These are phyloP conservation scores for Stomatorhinus walkeri DNA, from an alignment of 2,797 vertebrate genomes.

Conservation along the genomic window DNA sequence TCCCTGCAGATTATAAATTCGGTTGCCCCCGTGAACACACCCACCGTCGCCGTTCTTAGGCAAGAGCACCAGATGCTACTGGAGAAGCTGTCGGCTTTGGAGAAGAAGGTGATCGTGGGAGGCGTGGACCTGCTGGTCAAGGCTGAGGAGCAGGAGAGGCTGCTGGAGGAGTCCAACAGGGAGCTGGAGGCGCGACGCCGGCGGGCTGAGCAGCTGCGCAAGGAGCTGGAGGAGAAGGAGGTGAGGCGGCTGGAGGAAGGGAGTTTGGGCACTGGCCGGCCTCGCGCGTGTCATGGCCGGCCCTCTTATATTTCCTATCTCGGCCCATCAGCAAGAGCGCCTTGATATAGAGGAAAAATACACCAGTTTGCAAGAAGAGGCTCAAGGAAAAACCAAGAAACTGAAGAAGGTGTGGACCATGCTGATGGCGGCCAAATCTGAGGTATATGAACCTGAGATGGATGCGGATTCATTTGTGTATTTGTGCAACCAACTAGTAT, in stretches of 20 bases:
- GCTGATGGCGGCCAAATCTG: slow-evolving; percentile 97
- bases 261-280: too few relatives aligned
- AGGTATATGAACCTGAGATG: slow-evolving; percentile 58
- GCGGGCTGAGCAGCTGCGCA: slow-evolving; percentile 89
- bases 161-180: slow-evolving; percentile 94
- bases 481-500: neutral
- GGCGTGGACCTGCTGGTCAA: slow-evolving; percentile 96
- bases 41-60: slow-evolving; percentile 46
- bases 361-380: slow-evolving; percentile 93
- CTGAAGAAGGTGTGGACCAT: slow-evolving; percentile 99
- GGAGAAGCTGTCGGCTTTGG: slow-evolving; percentile 85
- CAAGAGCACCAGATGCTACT: slow-evolving; percentile 89
- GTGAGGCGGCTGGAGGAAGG: slow-evolving; percentile 42
- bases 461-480: too few relatives aligned
- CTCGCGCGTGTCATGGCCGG: neutral
- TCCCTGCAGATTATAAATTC: neutral
- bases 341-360: slow-evolving; percentile 98
- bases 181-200: slow-evolving; percentile 88
- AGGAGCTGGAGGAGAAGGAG: slow-evolving; percentile 95
- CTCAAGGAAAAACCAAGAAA: slow-evolving; percentile 97
- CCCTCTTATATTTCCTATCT: neutral
- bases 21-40: neutral
- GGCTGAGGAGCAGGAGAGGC: slow-evolving; percentile 96
- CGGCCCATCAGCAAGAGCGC: slow-evolving; percentile 82
- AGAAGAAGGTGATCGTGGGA: slow-evolving; percentile 97